Base-by-base conservation (phyloP, 2,888 invertebrate species). In the Nowickia ferox region DNA sequence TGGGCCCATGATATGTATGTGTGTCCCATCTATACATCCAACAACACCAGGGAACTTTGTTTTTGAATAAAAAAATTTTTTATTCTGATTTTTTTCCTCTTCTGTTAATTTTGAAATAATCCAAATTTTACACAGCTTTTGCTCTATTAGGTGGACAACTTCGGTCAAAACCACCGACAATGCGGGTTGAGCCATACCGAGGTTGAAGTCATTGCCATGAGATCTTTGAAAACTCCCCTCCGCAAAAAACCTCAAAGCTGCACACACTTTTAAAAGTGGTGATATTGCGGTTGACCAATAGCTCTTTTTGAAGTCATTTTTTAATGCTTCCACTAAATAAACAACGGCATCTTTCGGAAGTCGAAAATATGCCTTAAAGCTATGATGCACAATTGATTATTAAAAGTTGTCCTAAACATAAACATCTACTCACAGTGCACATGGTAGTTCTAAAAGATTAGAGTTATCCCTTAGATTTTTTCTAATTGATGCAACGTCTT, bases 201-300 rank as follows among this genome's bases (percentile, higher is more conserved):
- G 10, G n/a, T 59, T 72, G 9, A 30, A 69, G 9, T 55, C 69
- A 6, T 69, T 69, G 9, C 69, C 40, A 15, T 63, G 61, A 5
- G 51, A 51, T 13, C 51, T 74, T 22, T 61, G 61, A 17, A 63
- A 72, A 10, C 59, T 61, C 17, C 72, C 59, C 15, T 72, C 72
- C 8, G 17, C 72, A 61, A 59, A 72, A 61, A 48, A 72, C 1
- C 59, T 59, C 3, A 72, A 42, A 38, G 57, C 57, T 2, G 44
- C 71, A 57, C 71, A 72, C 2, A 59, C 44, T 46, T 59, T 72
- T 44, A 57, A 46, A 5, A 42, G 13, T 1, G 69, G 19, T 17
- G 42, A 42, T 53, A 69, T 69, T 69, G 55, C 68, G 17, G 51
- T 38, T 13, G 30, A 38, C 13, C 51, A n/a, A n/a, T 51, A 10